A percentile compares a stretch with the other conserved stretches of the same genome.
Evolutionary conservation across 2,797 vertebrate species (phyloP).

Genomic region (Pyrocephalus nanus): DNA sequence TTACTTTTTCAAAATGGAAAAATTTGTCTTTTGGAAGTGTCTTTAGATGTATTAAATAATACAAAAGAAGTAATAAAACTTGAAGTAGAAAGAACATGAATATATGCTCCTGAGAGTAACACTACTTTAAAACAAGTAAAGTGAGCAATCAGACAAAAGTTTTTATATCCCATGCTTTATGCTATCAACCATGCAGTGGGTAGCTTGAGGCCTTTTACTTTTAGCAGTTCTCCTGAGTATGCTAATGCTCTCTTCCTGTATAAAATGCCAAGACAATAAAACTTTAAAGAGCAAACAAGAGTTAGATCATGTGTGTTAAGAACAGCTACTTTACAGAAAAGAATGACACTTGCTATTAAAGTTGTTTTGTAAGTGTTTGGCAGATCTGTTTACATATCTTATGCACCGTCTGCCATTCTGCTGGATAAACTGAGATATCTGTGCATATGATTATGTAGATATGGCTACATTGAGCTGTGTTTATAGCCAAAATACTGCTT

Average conservation of each 20-base stretch:
- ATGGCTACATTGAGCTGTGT: neutral
- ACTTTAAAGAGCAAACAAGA: constrained; percentile 82
- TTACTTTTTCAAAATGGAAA: constrained; percentile 94
- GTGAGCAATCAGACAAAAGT: constrained; percentile 85
- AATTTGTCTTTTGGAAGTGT: constrained; percentile 88
- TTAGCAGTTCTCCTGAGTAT: constrained; percentile 77
- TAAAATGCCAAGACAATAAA: constrained; percentile 81
- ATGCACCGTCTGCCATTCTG: neutral
- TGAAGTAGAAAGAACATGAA: constrained; percentile 85
- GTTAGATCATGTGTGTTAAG: constrained; percentile 73
- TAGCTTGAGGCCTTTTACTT: constrained; percentile 82
- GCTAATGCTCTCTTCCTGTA: constrained; percentile 76
- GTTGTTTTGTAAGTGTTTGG: constrained; percentile 37
- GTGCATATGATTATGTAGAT: constrained; percentile 52
- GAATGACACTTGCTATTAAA: constrained; percentile 67
- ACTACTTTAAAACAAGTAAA: constrained; percentile 76
- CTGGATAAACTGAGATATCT: constrained; percentile 22
- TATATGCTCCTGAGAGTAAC: constrained; percentile 84
- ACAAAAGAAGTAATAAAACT: constrained; percentile 88
- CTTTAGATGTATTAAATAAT: constrained; percentile 94
- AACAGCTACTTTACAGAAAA: constrained; percentile 68
- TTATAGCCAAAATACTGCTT: neutral
- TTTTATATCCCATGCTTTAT: constrained; percentile 81
- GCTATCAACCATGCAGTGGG: constrained; percentile 81
- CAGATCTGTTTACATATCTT: constrained; percentile 37